Base-by-base conservation (phyloP, 2,797 vertebrate species). In the Toxotes lorentzi region DNA sequence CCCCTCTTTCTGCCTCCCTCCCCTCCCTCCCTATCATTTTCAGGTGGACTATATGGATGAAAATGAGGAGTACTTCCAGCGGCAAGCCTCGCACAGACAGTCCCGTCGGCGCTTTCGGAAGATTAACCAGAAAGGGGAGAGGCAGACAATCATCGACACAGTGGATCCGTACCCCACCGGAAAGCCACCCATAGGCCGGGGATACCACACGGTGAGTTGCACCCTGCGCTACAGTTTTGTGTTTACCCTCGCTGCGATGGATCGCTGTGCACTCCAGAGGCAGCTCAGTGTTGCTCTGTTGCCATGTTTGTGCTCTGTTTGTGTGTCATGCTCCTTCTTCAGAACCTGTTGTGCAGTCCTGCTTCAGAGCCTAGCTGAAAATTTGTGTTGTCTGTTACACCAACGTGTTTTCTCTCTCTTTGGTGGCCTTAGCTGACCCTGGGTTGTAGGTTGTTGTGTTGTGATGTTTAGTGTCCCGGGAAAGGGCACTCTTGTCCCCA, bases 31-130 rank as follows among this genome's bases (percentile, higher is more conserved):
- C 77, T 54, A 2, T 81, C 64, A 1, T 84, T 56, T 82, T 53
- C 92, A 99, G 98, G 98, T 99, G 93, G 98, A 99, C 96, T 99
- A 99, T 94, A 98, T 99, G 97, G 98, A 99, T 95, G 98, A 99
- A 96, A 99, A 98, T 97, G 98, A 99, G 94, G 98, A 99, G 85
- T 99, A 98, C 95, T 99, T 99, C 82, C 98, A 99, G 87, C 96
- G 98, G 16, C 98, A 99, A 94, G 98, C 97, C 60, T 99, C 98
- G 77, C 97, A 99, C 89, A 93, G 98, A 86, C 98, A 99, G 85
- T 99, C 98, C 81, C 96, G 98, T 68, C 96, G 98, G 79, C 97
- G 98, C 88, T 99, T 99, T 91, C 95, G 97, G 56, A 99, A 99
- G 94, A 99, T 99, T 94, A 99, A 99, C 95, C 98, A 99, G 94